Evolutionary conservation across 2,113 vertebrate genomes (phyloP).

Genomic region (Arizona elegans): DNA sequence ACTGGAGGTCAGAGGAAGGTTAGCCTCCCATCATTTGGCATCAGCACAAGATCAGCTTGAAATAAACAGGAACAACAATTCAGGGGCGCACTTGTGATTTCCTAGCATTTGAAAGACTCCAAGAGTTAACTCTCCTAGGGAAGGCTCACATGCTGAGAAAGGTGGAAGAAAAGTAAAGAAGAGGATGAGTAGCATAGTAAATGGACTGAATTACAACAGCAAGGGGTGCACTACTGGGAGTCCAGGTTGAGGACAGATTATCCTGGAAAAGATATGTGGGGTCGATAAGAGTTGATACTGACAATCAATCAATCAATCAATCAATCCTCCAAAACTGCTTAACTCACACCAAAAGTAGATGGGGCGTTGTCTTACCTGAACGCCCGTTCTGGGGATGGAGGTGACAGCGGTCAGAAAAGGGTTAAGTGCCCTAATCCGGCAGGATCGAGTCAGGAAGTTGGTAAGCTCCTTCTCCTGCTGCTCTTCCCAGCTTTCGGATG

Average conservation of each 20-base stretch:
- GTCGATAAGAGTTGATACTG: not conserved
- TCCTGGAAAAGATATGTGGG: not conserved
- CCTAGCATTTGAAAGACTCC: not conserved
- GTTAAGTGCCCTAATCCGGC: too few relatives aligned
- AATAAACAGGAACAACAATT: not conserved
- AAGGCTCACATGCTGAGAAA: not conserved
- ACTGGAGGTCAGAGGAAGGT: constrained; percentile 2
- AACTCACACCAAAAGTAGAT: not conserved
- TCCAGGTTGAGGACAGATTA: not conserved
- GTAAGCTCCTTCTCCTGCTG: too few relatives aligned
- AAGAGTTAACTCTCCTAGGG: not conserved
- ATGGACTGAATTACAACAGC: not conserved
- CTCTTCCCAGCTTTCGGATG: too few relatives aligned
- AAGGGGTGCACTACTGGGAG: not conserved
- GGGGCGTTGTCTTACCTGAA: too few relatives aligned
- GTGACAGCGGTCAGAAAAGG: too few relatives aligned
- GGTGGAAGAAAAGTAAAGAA: not conserved
- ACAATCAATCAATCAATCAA: not conserved
- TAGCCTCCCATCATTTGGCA: not conserved
- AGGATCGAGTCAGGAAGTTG: too few relatives aligned
- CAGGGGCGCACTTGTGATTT: not conserved
- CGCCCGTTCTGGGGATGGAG: too few relatives aligned
- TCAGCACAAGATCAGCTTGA: not conserved
- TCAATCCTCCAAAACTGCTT: not conserved
- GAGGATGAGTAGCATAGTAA: not conserved